phyloP scores from a whole-genome alignment of 2,888 invertebrate species.

The Eucera pruinosa region DNA sequence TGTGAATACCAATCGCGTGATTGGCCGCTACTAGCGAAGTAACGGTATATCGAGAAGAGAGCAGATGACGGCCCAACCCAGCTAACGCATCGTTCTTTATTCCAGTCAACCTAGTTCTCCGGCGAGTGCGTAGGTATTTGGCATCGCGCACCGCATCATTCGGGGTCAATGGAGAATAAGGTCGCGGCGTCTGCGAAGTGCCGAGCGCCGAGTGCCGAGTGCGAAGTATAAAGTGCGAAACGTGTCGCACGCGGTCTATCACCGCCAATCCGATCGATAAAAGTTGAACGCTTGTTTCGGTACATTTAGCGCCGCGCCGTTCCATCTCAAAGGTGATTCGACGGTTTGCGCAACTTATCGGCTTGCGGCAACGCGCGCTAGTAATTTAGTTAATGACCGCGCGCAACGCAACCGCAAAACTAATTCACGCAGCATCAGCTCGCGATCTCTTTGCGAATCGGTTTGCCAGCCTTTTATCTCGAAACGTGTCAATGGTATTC shows the following conservation, averaged over 20 bases:
- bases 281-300: neutral
- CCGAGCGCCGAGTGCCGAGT: too few relatives aligned
- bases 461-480: neutral
- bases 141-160: conserved; percentile 25
- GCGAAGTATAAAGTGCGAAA: too few relatives aligned
- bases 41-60: conserved; percentile 77
- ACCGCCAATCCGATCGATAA: neutral
- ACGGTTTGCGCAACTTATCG: conserved; percentile 34
- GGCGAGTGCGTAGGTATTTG: conserved; percentile 60
- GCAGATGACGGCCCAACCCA: conserved; percentile 72
- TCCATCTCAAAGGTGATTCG: conserved; percentile 3
- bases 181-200: conserved; percentile 68
- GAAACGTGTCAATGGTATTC: conserved; percentile 7
- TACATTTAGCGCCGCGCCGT: neutral
- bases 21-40: conserved; percentile 60
- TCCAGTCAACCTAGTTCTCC: conserved; percentile 70
- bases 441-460: conserved; percentile 27
- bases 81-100: conserved; percentile 72
- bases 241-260: too few relatives aligned
- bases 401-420: conserved; percentile 39
- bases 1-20: conserved; percentile 60
- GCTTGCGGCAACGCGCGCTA: conserved; percentile 12
- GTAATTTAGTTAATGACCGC: conserved; percentile 39
- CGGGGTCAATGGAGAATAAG: conserved; percentile 79
- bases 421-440: conserved; percentile 37